A percentile compares a stretch with the other conserved stretches of the same genome.
Evolutionary conservation across 2,113 vertebrate species (phyloP).

Genomic region (Dolichotis patagonum): DNA sequence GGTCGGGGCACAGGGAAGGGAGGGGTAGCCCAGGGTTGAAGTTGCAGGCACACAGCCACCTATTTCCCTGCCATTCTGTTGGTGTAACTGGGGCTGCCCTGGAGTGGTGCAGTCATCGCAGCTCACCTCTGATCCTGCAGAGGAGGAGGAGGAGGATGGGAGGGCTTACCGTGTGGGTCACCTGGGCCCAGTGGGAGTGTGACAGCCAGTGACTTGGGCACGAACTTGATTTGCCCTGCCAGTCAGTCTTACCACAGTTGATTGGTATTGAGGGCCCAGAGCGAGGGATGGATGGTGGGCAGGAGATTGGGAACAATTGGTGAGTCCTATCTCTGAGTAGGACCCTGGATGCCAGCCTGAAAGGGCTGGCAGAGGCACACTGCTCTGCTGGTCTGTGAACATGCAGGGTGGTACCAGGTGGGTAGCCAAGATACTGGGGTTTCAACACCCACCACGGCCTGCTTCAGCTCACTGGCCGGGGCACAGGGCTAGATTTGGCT

Average conservation of each 20-base stretch:
- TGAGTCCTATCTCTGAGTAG: not conserved
- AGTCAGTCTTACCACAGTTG: constrained; percentile 48
- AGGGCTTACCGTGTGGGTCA: constrained; percentile 21
- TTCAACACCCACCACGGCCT: not conserved
- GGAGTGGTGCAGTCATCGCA: not conserved
- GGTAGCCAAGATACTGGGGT: not conserved
- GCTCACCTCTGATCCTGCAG: not conserved
- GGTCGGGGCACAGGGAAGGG: not conserved
- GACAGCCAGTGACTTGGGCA: constrained; percentile 20
- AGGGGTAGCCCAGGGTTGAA: not conserved
- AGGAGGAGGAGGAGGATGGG: constrained; percentile 52
- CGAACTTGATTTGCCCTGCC: constrained; percentile 58
- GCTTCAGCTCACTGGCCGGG: not conserved
- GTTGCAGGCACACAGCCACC: not conserved
- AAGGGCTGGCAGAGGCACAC: not conserved
- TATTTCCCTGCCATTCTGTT: not conserved
- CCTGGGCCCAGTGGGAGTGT: not conserved
- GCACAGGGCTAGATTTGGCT: not conserved
- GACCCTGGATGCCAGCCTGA: not conserved
- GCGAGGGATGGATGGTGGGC: constrained; percentile 47
- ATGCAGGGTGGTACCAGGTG: not conserved
- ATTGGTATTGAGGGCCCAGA: constrained; percentile 48
- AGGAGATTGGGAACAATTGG: not conserved
- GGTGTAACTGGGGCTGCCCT: not conserved
- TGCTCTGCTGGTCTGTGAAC: not conserved